Evolutionary conservation across 2,888 invertebrate genomes (phyloP), one percentile per base, ranked within the genome.

Genomic region (Erynnis tages): DNA sequence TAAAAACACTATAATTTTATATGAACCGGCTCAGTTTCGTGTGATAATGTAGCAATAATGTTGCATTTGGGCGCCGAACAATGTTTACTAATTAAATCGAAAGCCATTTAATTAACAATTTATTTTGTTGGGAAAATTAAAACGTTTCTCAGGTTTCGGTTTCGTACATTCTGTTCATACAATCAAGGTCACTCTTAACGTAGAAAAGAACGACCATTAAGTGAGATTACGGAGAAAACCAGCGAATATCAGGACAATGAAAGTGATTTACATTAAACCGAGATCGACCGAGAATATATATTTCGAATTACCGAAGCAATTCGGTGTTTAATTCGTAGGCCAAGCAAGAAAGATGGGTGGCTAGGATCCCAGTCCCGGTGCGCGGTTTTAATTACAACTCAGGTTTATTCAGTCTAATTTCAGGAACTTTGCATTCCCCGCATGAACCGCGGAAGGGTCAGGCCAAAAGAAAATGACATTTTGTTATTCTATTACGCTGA

Each of bases 321-420:
- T 84, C 83, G 78, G 80, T 85, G 82, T 80, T 87, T 89, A 88
- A 89, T 87, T 88, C 87, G 86, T 81, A 79, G 88, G 81, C 86
- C 79, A 78, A 77, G 77, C 76, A 86, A 88, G 88, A 88, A 86
- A 80, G 84, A 88, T 87, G 85, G 88, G 79, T 74, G 79, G 80
- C 70, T 77, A 72, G 69, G 65, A 70, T 71, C 71, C 69, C 62
- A 66, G 63, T 69, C 69, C 69, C 71, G 71, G 73, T 76, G 67
- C 80, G 82, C 82, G 73, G 73, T 73, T 89, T 88, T 88, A 89
- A 88, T 89, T 88, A 88, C 84, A 82, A 65, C 79, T 76, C 79
- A 82, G 87, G 86, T 88, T 87, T 84, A 85, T 85, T 84, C 84
- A 78, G 79, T 85, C 86, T 87, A 87, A 89, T 88, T 88, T 87